phyloP scores from a whole-genome alignment of 2,888 invertebrate species.

The Leucophenga montana region DNA sequence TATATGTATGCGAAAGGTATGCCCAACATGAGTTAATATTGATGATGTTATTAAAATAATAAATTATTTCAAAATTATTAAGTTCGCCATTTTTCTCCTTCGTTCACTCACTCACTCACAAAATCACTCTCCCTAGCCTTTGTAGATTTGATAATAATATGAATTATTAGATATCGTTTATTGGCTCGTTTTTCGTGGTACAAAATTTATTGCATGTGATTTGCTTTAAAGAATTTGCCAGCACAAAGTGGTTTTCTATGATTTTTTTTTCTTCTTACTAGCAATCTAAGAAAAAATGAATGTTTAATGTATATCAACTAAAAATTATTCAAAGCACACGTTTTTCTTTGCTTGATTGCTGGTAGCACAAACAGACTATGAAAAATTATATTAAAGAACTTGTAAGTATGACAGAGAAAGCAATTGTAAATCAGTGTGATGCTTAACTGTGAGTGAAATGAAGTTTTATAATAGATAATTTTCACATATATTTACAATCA shows the following conservation, averaged over 20 bases:
- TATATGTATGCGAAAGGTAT: no score
- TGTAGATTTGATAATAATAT: constrained; percentile 37
- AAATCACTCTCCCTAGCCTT: no score
- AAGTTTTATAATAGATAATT: no score
- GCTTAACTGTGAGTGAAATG: no score
- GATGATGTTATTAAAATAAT: constrained; percentile 66
- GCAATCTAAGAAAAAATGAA: background rate
- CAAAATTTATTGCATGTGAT: constrained; percentile 20
- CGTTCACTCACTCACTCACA: no score
- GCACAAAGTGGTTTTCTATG: background rate
- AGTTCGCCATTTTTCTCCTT: constrained; percentile 60
- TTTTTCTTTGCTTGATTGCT: no score
- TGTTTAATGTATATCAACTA: background rate
- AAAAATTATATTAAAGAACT: no score
- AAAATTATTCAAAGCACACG: background rate
- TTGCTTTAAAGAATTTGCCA: background rate
- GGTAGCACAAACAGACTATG: no score
- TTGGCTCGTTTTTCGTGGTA: constrained; percentile 16
- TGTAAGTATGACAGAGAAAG: no score
- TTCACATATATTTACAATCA: no score
- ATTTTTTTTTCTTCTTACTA: no score
- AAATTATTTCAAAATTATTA: constrained; percentile 66
- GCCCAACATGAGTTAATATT: constrained; percentile 47
- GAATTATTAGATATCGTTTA: constrained; percentile 25
- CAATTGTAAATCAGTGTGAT: no score